Evolutionary conservation across 2,888 invertebrate genomes (phyloP).

Genomic region (Nipponacmea schrenckii): DNA sequence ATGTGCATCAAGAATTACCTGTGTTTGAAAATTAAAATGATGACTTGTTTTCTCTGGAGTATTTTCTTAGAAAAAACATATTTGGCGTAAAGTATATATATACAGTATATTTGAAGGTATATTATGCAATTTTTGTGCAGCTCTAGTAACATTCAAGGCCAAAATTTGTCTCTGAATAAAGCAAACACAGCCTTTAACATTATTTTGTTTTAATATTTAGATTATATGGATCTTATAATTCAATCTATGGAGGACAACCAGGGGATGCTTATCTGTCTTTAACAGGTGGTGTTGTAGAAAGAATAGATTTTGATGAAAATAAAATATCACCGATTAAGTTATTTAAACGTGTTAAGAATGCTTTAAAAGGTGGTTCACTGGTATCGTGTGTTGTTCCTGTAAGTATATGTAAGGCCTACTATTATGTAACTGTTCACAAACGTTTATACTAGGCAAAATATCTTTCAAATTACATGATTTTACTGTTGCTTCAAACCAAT

Average conservation of each 20-base stretch:
- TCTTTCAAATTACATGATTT: no score
- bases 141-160: no score
- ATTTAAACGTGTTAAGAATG: constrained; percentile 72
- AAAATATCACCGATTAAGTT: constrained; percentile 30
- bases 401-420: constrained; percentile 47
- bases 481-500: not conserved
- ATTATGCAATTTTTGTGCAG: no score
- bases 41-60: no score
- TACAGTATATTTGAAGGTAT: no score
- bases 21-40: no score
- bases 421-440: not conserved
- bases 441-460: no score
- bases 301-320: constrained; percentile 59
- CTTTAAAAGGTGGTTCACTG: constrained; percentile 75
- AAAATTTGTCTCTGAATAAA: no score
- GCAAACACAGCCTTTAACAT: no score
- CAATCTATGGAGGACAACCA: constrained; percentile 73
- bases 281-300: constrained; percentile 81
- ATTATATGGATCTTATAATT: constrained; percentile 77
- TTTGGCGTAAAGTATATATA: no score
- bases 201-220: constrained; percentile 44
- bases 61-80: no score
- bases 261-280: constrained; percentile 80
- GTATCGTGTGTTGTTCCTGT: constrained; percentile 76
- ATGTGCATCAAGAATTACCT: no score